phyloP scores from a whole-genome alignment of 2,113 vertebrate genomes.

The Fregetta grallaria region DNA sequence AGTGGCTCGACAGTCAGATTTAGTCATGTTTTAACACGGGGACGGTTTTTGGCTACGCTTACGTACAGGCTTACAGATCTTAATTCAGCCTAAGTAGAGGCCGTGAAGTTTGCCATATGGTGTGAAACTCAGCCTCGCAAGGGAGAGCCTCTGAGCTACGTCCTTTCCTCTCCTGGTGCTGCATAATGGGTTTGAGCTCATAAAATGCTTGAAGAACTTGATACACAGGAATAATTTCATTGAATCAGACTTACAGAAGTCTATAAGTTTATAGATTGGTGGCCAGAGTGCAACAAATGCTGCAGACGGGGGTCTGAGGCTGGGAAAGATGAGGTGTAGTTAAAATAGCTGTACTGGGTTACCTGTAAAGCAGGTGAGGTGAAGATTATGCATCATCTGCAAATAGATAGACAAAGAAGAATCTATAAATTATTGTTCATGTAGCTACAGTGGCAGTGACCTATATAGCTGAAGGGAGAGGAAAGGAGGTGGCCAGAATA shows the following conservation, averaged over 20 bases:
- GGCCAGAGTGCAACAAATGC: background rate
- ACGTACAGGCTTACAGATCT: background rate
- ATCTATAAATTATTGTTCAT: background rate
- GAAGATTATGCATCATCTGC: background rate
- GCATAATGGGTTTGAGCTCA: background rate
- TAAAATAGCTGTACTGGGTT: background rate
- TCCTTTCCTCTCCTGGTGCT: background rate
- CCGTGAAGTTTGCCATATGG: background rate
- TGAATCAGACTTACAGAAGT: background rate
- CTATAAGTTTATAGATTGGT: background rate
- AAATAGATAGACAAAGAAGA: background rate
- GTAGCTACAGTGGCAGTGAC: background rate
- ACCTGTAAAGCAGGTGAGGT: background rate
- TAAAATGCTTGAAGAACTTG: background rate
- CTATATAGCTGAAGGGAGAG: background rate
- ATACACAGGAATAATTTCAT: background rate
- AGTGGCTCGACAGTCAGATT: background rate
- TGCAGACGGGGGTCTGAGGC: background rate
- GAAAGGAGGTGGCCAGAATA: background rate
- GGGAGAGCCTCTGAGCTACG: background rate
- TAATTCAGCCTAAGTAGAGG: background rate
- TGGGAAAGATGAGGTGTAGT: background rate
- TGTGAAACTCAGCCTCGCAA: background rate
- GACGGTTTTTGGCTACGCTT: background rate
- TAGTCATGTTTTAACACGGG: background rate